These are phyloP conservation scores for Olivierus martensii DNA, from an alignment of 1,140 invertebrate genomes.

Conservation along the genomic window DNA sequence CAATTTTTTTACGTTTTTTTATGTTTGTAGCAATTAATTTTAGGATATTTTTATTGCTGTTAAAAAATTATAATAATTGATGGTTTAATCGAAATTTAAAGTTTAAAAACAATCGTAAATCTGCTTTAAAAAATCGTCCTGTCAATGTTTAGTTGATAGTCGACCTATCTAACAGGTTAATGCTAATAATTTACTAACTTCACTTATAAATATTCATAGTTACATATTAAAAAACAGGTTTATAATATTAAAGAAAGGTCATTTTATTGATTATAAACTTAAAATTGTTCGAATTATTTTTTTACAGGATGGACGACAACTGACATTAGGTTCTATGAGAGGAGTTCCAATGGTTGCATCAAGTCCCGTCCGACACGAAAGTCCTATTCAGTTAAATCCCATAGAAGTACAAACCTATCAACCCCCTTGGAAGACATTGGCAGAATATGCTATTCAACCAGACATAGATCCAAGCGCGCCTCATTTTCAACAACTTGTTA, in stretches of 20 bases:
- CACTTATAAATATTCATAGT: too few species aligned
- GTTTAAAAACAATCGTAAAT: too few species aligned
- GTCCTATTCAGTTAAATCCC: conserved; percentile 65
- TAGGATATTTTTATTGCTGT: too few species aligned
- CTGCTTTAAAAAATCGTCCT: too few species aligned
- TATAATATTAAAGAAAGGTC: background rate
- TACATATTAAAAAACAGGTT: background rate
- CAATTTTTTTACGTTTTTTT: too few species aligned
- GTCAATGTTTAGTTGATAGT: too few species aligned
- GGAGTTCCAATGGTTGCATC: conserved; percentile 94
- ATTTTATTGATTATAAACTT: background rate
- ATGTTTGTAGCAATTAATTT: too few species aligned
- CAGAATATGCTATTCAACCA: conserved; percentile 81
- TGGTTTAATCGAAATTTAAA: too few species aligned
- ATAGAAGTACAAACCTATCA: conserved; percentile 90
- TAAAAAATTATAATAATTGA: too few species aligned
- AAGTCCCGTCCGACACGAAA: conserved; percentile 82
- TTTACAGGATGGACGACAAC: conserved; percentile 70
- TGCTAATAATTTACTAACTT: too few species aligned
- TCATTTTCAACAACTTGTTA: conserved; percentile 90
- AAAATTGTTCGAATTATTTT: background rate
- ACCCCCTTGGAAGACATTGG: conserved; percentile 91
- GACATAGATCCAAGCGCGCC: conserved; percentile 74
- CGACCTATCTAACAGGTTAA: too few species aligned
- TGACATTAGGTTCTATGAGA: conserved; percentile 81